phyloP scores from a whole-genome alignment of 2,797 vertebrate species.

The Gambelia wislizenii region DNA sequence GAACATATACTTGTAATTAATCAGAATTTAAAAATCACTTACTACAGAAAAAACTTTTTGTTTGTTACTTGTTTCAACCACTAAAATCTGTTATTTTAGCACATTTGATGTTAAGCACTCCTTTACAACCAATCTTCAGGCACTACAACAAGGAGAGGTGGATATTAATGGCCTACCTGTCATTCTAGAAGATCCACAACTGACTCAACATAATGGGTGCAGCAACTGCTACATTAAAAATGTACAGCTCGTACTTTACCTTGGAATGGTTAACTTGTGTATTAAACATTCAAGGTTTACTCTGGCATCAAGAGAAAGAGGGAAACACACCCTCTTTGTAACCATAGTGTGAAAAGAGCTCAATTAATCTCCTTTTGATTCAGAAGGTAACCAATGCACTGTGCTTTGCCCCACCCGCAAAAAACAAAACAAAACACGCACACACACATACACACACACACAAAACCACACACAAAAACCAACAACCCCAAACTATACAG shows the following conservation, averaged over 20 bases:
- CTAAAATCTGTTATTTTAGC: background rate
- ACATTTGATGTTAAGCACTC: background rate
- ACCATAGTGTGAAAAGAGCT: background rate
- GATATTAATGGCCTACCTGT: background rate
- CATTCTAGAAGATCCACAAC: background rate
- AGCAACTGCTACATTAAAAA: constrained; percentile 8
- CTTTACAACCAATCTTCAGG: background rate
- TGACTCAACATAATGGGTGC: background rate
- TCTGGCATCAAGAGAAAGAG: background rate
- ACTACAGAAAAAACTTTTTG: background rate
- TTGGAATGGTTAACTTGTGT: background rate
- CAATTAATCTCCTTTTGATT: background rate
- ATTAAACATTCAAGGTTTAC: constrained; percentile 1
- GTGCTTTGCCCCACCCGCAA: too few species aligned
- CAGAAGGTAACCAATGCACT: background rate
- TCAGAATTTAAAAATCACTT: background rate
- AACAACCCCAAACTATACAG: too few species aligned
- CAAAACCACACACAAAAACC: background rate
- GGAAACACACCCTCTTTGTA: constrained; percentile 1
- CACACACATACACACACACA: too few species aligned
- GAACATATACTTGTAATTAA: background rate
- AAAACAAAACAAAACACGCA: too few species aligned
- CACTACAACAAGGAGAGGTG: background rate
- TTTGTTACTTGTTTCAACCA: background rate
- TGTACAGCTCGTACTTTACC: background rate